Percentiles rank a stretch among this genome's conserved stretches.
Conservation (phyloP, 2,888 invertebrate genomes). For the Congeria kusceri region DNA sequence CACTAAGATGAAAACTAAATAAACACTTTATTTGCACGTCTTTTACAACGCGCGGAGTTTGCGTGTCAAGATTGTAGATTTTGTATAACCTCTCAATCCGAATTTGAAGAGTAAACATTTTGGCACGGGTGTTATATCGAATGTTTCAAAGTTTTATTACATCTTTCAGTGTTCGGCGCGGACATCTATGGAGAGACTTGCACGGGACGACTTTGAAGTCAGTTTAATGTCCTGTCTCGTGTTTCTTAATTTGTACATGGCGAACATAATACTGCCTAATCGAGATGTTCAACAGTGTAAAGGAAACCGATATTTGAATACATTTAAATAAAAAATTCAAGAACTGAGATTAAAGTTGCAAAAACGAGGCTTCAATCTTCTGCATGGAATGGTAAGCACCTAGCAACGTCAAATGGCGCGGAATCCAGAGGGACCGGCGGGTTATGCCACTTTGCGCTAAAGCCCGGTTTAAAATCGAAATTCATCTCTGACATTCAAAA, state of each 20-base stretch:
- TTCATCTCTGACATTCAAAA: not conserved
- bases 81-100: conserved; percentile 1
- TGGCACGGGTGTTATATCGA: not conserved
- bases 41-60: conserved; percentile 1
- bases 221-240: not conserved
- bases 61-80: conserved; percentile 13
- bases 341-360: not conserved
- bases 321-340: too few species aligned
- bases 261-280: not conserved
- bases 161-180: not conserved
- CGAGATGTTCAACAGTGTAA: too few species aligned
- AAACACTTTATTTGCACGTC: conserved; percentile 24
- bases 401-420: not conserved
- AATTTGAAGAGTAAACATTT: not conserved
- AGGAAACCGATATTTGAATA: too few species aligned
- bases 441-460: too few species aligned
- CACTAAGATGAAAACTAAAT: conserved; percentile 7
- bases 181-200: not conserved
- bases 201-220: conserved; percentile 1
- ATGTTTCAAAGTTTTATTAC: conserved; percentile 6
- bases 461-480: not conserved
- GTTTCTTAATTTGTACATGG: conserved; percentile 1
- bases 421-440: not conserved
- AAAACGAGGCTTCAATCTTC: not conserved
- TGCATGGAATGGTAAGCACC: not conserved